A percentile compares a stretch with the other conserved stretches of the same genome.
Evolutionary conservation across 2,797 vertebrate species (phyloP).

Genomic region (Kryptopterus vitreolus): DNA sequence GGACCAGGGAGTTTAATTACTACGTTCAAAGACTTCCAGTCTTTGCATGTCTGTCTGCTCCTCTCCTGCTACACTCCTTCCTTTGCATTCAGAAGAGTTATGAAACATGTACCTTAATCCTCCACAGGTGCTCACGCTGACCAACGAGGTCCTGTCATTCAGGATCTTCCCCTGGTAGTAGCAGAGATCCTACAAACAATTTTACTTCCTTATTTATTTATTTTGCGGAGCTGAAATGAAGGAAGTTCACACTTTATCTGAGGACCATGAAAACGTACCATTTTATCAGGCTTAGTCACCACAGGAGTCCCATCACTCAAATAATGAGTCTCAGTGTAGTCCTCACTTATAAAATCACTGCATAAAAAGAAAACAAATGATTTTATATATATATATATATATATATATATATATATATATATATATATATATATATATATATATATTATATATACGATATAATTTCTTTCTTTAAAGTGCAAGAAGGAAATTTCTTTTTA

Average conservation of each 20-base stretch:
- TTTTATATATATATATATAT: no score
- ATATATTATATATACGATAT: no score
- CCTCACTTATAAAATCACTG: conserved; percentile 13
- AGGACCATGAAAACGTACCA: not conserved
- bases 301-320: not conserved
- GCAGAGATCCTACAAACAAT: conserved; percentile 3
- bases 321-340: conserved; percentile 20
- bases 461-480: no score
- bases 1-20: not conserved
- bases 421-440: no score
- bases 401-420: no score
- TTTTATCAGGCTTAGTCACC: not conserved
- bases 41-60: no score
- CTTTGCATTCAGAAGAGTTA: no score
- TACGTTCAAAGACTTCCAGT: no score
- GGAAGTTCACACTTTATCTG: not conserved
- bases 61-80: no score
- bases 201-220: not conserved
- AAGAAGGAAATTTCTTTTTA: no score
- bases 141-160: conserved; percentile 8
- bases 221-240: not conserved
- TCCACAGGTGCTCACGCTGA: conserved; percentile 18
- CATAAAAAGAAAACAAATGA: no score
- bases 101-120: conserved; percentile 21
- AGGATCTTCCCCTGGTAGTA: conserved; percentile 24